These are phyloP conservation scores for Excalfactoria chinensis DNA, from an alignment of 2,113 vertebrate species.

Conservation along the genomic window DNA sequence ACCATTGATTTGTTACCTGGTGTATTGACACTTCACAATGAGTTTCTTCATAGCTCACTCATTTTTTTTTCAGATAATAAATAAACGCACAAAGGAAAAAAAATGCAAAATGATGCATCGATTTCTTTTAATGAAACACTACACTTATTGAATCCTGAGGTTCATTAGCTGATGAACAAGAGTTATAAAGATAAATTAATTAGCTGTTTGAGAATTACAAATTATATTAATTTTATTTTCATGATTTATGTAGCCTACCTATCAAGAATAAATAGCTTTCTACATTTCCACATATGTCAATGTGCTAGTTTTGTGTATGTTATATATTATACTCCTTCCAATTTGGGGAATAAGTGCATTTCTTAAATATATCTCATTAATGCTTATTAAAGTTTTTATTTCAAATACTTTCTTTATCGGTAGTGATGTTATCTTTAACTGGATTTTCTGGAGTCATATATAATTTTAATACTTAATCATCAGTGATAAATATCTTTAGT, in stretches of 20 bases:
- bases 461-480: background rate
- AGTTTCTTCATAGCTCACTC: constrained; percentile 32
- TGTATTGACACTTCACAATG: constrained; percentile 60
- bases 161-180: background rate
- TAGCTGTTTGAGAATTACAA: background rate
- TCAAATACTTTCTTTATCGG: background rate
- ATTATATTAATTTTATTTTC: background rate
- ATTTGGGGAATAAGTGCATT: background rate
- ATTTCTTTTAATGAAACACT: background rate
- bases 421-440: background rate
- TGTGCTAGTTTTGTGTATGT: background rate
- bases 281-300: background rate
- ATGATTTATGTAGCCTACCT: background rate
- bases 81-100: constrained; percentile 51
- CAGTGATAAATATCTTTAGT: background rate
- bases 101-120: background rate
- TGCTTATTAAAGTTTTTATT: background rate
- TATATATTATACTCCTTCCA: background rate
- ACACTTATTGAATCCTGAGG: background rate
- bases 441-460: background rate
- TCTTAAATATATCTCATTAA: background rate
- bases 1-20: constrained; percentile 64
- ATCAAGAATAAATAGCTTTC: background rate
- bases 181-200: background rate
- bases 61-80: constrained; percentile 56